Percentiles rank a stretch among this genome's conserved stretches.
Conservation (phyloP, 2,888 invertebrate genomes). For the Drosophila atripex region DNA sequence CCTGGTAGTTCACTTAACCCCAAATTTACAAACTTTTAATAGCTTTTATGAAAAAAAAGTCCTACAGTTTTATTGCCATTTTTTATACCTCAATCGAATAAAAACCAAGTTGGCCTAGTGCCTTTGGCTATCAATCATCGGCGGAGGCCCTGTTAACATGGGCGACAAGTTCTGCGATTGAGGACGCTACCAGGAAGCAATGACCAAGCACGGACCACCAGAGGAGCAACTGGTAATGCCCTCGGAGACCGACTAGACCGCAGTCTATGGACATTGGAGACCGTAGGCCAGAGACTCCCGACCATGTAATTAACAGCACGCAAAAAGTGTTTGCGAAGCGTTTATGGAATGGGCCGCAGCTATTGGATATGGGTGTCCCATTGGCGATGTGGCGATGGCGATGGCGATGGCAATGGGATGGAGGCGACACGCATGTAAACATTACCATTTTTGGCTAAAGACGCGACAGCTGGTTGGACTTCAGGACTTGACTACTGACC, state of each 20-base stretch:
- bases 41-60: neutral
- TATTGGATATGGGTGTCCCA: constrained; percentile 9
- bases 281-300: constrained; percentile 18
- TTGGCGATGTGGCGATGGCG: constrained; percentile 36
- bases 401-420: constrained; percentile 52
- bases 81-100: neutral
- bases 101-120: constrained; percentile 39
- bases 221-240: constrained; percentile 62
- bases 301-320: constrained; percentile 79
- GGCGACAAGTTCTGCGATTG: constrained; percentile 55
- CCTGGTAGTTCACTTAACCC: no score
- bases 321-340: constrained; percentile 77
- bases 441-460: constrained; percentile 78
- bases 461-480: constrained; percentile 68
- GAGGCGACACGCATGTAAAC: constrained; percentile 77
- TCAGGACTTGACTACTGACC: constrained; percentile 9
- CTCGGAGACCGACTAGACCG: constrained; percentile 66
- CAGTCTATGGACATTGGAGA: constrained; percentile 37
- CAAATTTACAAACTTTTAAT: neutral
- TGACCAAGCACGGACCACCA: constrained; percentile 76
- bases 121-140: constrained; percentile 75
- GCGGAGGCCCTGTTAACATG: constrained; percentile 38
- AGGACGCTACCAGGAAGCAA: constrained; percentile 73
- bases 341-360: constrained; percentile 60
- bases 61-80: neutral